Evolutionary conservation across 2,888 invertebrate genomes (phyloP).

Genomic region (Lasius fuliginosus): DNA sequence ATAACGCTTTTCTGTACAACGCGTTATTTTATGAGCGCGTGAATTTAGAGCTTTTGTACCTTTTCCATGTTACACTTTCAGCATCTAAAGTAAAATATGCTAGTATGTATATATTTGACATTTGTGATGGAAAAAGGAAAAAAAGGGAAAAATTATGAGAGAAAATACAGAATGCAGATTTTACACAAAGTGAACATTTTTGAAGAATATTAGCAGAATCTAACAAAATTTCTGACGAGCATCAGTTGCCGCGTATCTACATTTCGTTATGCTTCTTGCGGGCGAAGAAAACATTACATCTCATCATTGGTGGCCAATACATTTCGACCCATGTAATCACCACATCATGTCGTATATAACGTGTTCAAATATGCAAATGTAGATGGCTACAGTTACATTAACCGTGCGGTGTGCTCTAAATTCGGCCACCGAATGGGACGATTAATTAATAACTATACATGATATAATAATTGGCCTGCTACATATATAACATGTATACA

Average conservation of each 20-base stretch:
- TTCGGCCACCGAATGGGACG: conserved; percentile 66
- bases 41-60: background rate
- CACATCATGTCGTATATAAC: conserved; percentile 64
- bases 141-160: background rate
- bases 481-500: conserved; percentile 15
- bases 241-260: background rate
- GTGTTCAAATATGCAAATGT: conserved; percentile 75
- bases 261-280: background rate
- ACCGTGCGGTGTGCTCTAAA: conserved; percentile 72
- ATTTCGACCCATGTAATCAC: conserved; percentile 73
- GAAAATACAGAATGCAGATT: background rate
- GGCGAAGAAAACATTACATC: conserved; percentile 33
- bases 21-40: background rate
- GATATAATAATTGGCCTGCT: conserved; percentile 23
- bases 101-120: background rate
- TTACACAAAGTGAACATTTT: background rate
- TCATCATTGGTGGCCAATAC: conserved; percentile 64
- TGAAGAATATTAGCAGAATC: background rate
- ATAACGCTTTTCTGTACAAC: background rate
- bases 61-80: background rate
- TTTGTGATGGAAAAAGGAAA: too few species aligned
- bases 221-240: background rate
- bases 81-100: background rate
- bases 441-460: conserved; percentile 75
- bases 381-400: conserved; percentile 70